Conservation (phyloP, 2,113 vertebrate genomes). For the Aspidoscelis tigris region DNA sequence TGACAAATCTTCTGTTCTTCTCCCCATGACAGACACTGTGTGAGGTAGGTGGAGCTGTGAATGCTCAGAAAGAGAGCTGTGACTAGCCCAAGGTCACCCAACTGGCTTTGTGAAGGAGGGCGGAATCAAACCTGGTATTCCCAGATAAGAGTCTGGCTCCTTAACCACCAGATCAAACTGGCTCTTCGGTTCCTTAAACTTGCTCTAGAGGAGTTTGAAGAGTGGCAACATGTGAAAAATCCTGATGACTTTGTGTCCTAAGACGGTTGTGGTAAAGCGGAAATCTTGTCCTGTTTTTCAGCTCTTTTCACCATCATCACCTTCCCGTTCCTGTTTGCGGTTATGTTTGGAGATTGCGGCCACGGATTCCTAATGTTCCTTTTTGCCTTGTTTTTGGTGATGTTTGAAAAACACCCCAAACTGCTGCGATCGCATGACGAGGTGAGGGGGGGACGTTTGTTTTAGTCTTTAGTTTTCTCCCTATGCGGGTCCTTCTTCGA, state of each 20-base stretch:
- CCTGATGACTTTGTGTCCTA: background rate
- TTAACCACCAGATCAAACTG: too few species aligned
- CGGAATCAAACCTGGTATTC: too few species aligned
- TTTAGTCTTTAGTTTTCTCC: background rate
- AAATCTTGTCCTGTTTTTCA: conserved; percentile 56
- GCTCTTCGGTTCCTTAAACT: too few species aligned
- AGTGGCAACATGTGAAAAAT: background rate
- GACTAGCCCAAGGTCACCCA: too few species aligned
- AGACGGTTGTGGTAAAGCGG: conserved; percentile 2
- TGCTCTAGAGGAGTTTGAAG: too few species aligned
- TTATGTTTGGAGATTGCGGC: conserved; percentile 97
- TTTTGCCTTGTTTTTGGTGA: conserved; percentile 89
- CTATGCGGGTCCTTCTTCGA: background rate
- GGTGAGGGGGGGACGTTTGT: conserved; percentile 67
- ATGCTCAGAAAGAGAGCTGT: too few species aligned
- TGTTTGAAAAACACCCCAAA: conserved; percentile 88
- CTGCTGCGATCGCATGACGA: conserved; percentile 88
- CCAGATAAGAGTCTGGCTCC: too few species aligned
- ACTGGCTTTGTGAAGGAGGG: too few species aligned
- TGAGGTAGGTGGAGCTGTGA: too few species aligned
- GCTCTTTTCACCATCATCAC: conserved; percentile 96
- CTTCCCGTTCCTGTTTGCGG: conserved; percentile 95
- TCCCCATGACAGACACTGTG: too few species aligned
- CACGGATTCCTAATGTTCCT: conserved; percentile 92
- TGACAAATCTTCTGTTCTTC: too few species aligned